These are phyloP conservation scores for Orientallactaga bullata DNA, from an alignment of 2,113 vertebrate genomes.

Conservation along the genomic window DNA sequence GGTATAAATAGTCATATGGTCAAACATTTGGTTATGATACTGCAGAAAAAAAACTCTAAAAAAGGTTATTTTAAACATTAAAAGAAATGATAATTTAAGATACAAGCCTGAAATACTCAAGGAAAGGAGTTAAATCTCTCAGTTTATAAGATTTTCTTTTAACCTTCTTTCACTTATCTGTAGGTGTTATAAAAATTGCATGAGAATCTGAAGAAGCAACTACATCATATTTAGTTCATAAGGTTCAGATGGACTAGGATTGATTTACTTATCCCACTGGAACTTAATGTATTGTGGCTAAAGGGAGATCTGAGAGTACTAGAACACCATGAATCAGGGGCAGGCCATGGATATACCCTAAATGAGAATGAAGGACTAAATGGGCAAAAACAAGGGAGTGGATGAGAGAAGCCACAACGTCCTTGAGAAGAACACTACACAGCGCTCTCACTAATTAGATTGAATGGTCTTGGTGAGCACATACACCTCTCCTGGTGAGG, in stretches of 20 bases:
- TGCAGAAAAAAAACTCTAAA: neutral
- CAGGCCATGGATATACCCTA: neutral
- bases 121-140: constrained; percentile 9
- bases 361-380: neutral
- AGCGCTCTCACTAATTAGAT: neutral
- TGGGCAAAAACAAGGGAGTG: neutral
- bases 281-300: neutral
- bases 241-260: neutral
- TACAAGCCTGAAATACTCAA: neutral
- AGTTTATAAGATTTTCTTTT: neutral
- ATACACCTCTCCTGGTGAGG: neutral
- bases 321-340: neutral
- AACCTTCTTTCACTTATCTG: neutral
- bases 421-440: neutral
- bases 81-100: constrained; percentile 15
- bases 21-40: neutral
- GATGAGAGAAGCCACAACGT: neutral
- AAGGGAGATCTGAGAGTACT: neutral
- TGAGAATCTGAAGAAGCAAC: neutral
- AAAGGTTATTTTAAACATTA: constrained; percentile 29
- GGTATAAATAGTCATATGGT: neutral
- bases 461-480: neutral
- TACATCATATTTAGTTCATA: neutral
- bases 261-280: neutral
- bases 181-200: neutral